Evolutionary conservation across 2,797 vertebrate species (phyloP).

Genomic region (Gorsachius magnificus): DNA sequence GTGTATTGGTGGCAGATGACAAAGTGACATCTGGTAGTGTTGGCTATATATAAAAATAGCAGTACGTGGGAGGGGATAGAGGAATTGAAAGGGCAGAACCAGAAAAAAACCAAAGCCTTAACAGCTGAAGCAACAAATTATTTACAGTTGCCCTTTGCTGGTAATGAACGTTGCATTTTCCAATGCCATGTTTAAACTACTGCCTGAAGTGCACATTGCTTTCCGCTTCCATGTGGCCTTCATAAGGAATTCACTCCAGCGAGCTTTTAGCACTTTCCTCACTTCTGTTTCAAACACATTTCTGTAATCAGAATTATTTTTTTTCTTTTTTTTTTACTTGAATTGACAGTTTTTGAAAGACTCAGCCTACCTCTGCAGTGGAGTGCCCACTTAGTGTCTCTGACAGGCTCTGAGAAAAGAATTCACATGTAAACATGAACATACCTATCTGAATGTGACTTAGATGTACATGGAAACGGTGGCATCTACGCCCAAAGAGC

Average conservation of each 20-base stretch:
- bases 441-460: not conserved
- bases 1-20: not conserved
- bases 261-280: not conserved
- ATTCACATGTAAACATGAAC: not conserved
- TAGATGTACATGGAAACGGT: not conserved
- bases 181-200: not conserved
- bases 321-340: not conserved
- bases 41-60: constrained; percentile 18
- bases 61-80: not conserved
- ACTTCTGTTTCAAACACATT: not conserved
- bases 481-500: not conserved
- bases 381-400: not conserved
- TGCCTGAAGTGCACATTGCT: not conserved
- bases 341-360: not conserved
- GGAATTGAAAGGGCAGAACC: not conserved
- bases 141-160: not conserved
- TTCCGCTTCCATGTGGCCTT: not conserved
- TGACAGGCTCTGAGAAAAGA: not conserved
- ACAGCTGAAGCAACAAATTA: constrained; percentile 43
- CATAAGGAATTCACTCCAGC: not conserved
- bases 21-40: not conserved
- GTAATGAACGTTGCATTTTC: not conserved
- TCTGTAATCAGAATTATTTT: not conserved
- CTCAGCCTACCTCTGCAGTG: not conserved
- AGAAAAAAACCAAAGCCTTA: not conserved